These are phyloP conservation scores for Oreochromis niloticus DNA, from an alignment of 2,113 vertebrate species.

Conservation along the genomic window DNA sequence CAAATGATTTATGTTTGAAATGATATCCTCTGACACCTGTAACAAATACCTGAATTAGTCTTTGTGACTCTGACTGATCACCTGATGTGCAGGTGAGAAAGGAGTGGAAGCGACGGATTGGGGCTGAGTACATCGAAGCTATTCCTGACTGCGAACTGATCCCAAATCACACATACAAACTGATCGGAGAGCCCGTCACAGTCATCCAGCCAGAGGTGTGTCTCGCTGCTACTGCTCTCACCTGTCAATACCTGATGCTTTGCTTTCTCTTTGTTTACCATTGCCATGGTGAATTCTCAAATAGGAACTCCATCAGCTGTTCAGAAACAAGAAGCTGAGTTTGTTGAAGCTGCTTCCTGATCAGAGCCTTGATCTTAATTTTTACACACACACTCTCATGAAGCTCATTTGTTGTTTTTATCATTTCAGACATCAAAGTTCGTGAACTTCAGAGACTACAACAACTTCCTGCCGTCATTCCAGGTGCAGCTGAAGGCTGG, in stretches of 20 bases:
- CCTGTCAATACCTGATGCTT: neutral
- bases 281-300: neutral
- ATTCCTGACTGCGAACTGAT: neutral
- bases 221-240: neutral
- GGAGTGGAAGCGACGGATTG: neutral
- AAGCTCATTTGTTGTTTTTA: neutral
- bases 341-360: neutral
- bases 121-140: neutral
- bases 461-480: neutral
- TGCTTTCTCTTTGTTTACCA: neutral
- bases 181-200: neutral
- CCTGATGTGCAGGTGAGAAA: neutral
- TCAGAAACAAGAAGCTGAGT: neutral
- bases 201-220: constrained; percentile 3
- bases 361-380: neutral
- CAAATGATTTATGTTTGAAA: neutral
- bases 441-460: neutral
- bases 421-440: constrained; percentile 1
- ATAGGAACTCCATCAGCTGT: neutral
- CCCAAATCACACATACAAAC: neutral
- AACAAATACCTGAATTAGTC: neutral
- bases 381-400: neutral
- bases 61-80: neutral
- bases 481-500: neutral
- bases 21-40: neutral